phyloP scores from a whole-genome alignment of 2,797 vertebrate species.

The Epinephelus awoara region DNA sequence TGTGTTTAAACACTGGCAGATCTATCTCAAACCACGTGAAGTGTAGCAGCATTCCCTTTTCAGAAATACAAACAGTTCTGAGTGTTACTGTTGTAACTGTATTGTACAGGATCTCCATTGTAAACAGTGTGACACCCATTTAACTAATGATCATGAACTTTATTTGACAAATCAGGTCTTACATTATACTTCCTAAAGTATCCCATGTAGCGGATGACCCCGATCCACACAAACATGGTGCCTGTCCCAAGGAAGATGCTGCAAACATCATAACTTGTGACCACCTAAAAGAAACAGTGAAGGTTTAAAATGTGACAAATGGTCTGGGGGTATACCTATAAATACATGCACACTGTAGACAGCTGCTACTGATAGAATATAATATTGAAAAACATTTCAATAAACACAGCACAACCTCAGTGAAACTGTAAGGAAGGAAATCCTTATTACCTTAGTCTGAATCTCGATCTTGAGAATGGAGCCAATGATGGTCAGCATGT shows the following conservation, averaged over 20 bases:
- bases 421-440: background rate
- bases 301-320: background rate
- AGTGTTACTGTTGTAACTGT: background rate
- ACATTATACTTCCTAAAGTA: slow-evolving; percentile 97
- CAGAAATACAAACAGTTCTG: background rate
- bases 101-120: background rate
- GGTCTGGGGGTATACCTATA: rapidly evolving
- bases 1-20: background rate
- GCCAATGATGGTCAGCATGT: slow-evolving; percentile 90
- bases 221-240: slow-evolving; percentile 97
- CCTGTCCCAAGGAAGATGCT: slow-evolving; percentile 95
- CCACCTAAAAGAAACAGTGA: slow-evolving; percentile 77
- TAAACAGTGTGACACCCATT: background rate
- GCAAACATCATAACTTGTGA: slow-evolving; percentile 94
- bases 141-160: background rate
- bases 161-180: slow-evolving; percentile 69
- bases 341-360: background rate
- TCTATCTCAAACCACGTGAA: background rate
- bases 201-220: slow-evolving; percentile 94
- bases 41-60: background rate
- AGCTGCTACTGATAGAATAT: no score
- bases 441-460: slow-evolving; percentile 89
- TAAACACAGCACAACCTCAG: background rate
- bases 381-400: background rate
- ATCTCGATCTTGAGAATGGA: slow-evolving; percentile 96